Conservation (phyloP, 2,797 vertebrate genomes). For the Brachyalestes nurse region DNA sequence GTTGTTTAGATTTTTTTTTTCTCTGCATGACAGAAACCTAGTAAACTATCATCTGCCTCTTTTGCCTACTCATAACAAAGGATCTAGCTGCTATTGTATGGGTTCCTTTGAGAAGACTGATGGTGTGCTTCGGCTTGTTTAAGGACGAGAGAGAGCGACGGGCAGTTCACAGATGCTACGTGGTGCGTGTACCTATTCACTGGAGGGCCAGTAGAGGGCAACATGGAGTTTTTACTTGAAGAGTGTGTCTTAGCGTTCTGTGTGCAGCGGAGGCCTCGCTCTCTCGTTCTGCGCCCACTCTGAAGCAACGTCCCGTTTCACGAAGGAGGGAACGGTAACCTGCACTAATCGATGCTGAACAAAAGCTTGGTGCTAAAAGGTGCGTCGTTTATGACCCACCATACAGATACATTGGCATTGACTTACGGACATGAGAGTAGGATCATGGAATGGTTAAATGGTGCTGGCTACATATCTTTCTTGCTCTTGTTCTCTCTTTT, state of each 20-base stretch:
- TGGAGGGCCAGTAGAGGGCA: constrained; percentile 57
- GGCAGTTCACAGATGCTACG: not conserved
- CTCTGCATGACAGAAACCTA: constrained; percentile 54
- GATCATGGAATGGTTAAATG: constrained; percentile 36
- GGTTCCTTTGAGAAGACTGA: constrained; percentile 57
- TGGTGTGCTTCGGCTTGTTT: constrained; percentile 53
- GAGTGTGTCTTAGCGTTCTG: constrained; percentile 19
- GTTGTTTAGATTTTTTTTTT: constrained; percentile 49
- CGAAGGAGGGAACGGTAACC: constrained; percentile 60
- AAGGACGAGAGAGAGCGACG: constrained; percentile 14
- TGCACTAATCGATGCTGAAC: constrained; percentile 82
- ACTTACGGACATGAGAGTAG: constrained; percentile 27
- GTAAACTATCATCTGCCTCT: constrained; percentile 52
- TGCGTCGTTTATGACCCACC: constrained; percentile 40
- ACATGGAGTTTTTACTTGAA: constrained; percentile 43
- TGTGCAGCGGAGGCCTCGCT: constrained; percentile 48
- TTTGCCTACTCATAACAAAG: constrained; percentile 62
- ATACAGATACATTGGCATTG: constrained; percentile 33
- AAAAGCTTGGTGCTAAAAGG: constrained; percentile 80
- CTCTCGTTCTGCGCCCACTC: constrained; percentile 48
- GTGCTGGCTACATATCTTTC: constrained; percentile 56
- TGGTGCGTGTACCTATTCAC: constrained; percentile 14
- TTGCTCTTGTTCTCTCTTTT: constrained; percentile 14
- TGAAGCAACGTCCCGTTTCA: constrained; percentile 60
- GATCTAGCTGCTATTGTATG: constrained; percentile 76